These are phyloP conservation scores for Phalera bucephala DNA, from an alignment of 2,888 invertebrate species.

Conservation along the genomic window DNA sequence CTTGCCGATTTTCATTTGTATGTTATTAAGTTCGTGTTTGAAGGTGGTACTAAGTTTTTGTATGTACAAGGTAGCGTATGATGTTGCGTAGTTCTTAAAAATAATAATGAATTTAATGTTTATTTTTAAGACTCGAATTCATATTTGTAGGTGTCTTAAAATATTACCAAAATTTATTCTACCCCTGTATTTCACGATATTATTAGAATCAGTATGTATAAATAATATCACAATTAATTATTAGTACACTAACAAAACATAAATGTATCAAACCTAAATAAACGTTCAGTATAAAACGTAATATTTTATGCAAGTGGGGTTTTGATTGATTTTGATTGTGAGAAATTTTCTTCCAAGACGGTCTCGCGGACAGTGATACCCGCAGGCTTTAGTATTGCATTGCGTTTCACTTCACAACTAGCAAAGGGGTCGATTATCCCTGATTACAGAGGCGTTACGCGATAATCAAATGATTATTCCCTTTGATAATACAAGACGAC, in stretches of 20 bases:
- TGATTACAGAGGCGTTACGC: slow-evolving; percentile 33
- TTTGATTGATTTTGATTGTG: slow-evolving; percentile 10
- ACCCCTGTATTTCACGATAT: too few relatives aligned
- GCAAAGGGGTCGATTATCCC: slow-evolving; percentile 35
- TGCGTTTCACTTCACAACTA: slow-evolving; percentile 28
- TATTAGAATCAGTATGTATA: too few relatives aligned
- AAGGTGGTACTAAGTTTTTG: slow-evolving; percentile 30
- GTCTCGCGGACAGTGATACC: slow-evolving; percentile 32
- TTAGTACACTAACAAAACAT: too few relatives aligned
- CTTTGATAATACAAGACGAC: slow-evolving; percentile 11
- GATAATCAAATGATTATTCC: slow-evolving; percentile 24
- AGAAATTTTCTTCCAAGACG: slow-evolving; percentile 14
- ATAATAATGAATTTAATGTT: too few relatives aligned
- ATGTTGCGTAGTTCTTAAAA: slow-evolving; percentile 15
- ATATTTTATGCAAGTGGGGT: too few relatives aligned
- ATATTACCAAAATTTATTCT: too few relatives aligned
- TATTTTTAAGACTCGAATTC: too few relatives aligned
- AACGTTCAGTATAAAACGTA: too few relatives aligned
- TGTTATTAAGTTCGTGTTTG: slow-evolving; percentile 23
- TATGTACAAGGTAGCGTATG: slow-evolving; percentile 28
- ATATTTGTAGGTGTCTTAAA: too few relatives aligned
- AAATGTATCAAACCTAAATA: too few relatives aligned
- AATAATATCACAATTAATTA: too few relatives aligned
- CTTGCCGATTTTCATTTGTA: slow-evolving; percentile 20
- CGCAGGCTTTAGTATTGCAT: slow-evolving; percentile 32